Base-by-base conservation (phyloP, 2,113 vertebrate genomes). In the Prietella phreatophila region DNA sequence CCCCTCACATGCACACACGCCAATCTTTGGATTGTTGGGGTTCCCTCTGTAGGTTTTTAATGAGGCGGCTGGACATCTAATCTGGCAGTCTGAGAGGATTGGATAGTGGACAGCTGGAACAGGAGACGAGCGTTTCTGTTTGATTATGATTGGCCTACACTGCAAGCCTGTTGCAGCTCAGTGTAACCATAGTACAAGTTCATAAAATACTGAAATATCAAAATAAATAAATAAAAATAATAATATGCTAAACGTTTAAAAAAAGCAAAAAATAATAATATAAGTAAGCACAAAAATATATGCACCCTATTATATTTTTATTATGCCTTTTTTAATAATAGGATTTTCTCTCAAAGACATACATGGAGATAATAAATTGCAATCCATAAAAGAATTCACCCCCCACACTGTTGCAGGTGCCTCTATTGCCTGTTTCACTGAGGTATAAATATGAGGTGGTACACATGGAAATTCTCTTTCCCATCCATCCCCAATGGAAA, bases 1-100 rank as follows among this genome's bases (percentile, higher is more conserved):
- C 61, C 61, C 87, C 58, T n/a, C 55, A 4, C 55, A 9, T 33
- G 56, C 71, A 76, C 76, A 85, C 76, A 73, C 82, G 82, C 15
- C 67, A 50, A 63, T 71, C 58, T 80, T n/a, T 88, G 89, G 85
- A 89, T 92, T 91, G 83, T 91, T 82, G 69, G 91, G 87, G 87
- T 93, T 89, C 93, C 93, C 88, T 92, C 88, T 88, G 89, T 91
- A 76, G 92, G 30, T 13, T 47, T 61, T 61, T 92, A 93, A 94
- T 92, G 84, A 88, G 92, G 81, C 83, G 93, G 92, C 83, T 90
- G 92, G 87, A 82, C 67, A 55, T 82, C 65, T 89, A 90, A 89
- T 88, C 90, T 88, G 79, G 55, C 27, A 9, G 61, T 69, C 85
- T 91, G 89, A 86, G 17, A 86, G 89, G 25, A 55, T 39, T 56